These are phyloP conservation scores for Triplophysa bombifrons DNA, from an alignment of 2,797 vertebrate species.

Conservation along the genomic window DNA sequence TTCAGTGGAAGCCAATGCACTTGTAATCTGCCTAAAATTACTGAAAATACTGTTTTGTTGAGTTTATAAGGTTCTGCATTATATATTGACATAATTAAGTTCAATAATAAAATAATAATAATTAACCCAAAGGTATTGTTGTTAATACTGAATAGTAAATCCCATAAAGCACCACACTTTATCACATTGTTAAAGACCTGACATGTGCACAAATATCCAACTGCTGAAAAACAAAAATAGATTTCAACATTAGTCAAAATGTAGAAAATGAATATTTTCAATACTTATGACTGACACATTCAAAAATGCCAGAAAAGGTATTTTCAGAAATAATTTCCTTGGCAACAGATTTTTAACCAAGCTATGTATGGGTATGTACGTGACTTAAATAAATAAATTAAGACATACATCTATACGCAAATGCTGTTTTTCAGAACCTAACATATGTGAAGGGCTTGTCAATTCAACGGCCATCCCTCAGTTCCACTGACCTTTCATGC, in stretches of 20 bases:
- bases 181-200: too few relatives aligned
- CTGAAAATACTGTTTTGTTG: too few relatives aligned
- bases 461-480: constrained; percentile 33
- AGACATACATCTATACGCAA: constrained; percentile 15
- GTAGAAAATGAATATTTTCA: too few relatives aligned
- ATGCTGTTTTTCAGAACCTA: constrained; percentile 1
- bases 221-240: neutral
- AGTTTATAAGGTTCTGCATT: neutral
- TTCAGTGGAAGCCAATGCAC: neutral
- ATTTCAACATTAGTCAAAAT: too few relatives aligned
- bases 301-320: neutral
- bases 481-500: constrained; percentile 44
- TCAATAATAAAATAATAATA: too few relatives aligned
- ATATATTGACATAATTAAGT: too few relatives aligned
- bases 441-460: constrained; percentile 29
- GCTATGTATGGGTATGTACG: neutral
- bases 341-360: neutral
- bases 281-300: neutral
- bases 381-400: neutral
- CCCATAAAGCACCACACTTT: too few relatives aligned
- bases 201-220: neutral
- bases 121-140: too few relatives aligned
- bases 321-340: neutral
- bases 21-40: too few relatives aligned
- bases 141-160: too few relatives aligned